Evolutionary conservation across 2,888 invertebrate genomes (phyloP).

Genomic region (Hemithea aestivaria): DNA sequence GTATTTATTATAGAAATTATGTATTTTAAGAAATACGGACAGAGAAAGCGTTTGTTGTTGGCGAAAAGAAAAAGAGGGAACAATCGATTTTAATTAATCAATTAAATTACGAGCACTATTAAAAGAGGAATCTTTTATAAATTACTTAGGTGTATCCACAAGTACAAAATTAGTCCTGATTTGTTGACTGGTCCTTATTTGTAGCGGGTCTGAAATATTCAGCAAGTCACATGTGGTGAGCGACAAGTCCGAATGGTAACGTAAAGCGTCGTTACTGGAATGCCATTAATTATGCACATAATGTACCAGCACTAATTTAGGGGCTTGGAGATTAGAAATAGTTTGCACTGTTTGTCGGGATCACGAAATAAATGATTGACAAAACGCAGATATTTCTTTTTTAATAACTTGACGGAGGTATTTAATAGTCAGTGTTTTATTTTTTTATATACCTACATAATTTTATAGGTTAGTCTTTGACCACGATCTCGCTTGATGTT

Average conservation of each 20-base stretch:
- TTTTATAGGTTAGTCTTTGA: too few species aligned
- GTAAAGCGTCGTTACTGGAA: slow-evolving; percentile 12
- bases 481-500: too few species aligned
- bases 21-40: slow-evolving; percentile 11
- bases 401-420: too few species aligned
- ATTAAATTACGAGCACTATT: too few species aligned
- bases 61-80: slow-evolving; percentile 2
- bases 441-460: too few species aligned
- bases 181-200: slow-evolving; percentile 16
- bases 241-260: slow-evolving; percentile 27
- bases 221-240: slow-evolving; percentile 37
- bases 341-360: not conserved
- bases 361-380: not conserved
- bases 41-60: not conserved
- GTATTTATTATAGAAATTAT: slow-evolving; percentile 42
- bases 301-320: slow-evolving; percentile 12
- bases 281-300: slow-evolving; percentile 20
- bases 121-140: too few species aligned
- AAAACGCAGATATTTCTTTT: too few species aligned
- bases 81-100: too few species aligned
- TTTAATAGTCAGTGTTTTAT: too few species aligned
- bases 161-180: too few species aligned
- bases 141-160: too few species aligned
- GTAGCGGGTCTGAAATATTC: slow-evolving; percentile 37
- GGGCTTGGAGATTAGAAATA: slow-evolving; percentile 5